These are phyloP conservation scores for Antheraea pernyi DNA, from an alignment of 1,140 invertebrate genomes.

Conservation along the genomic window DNA sequence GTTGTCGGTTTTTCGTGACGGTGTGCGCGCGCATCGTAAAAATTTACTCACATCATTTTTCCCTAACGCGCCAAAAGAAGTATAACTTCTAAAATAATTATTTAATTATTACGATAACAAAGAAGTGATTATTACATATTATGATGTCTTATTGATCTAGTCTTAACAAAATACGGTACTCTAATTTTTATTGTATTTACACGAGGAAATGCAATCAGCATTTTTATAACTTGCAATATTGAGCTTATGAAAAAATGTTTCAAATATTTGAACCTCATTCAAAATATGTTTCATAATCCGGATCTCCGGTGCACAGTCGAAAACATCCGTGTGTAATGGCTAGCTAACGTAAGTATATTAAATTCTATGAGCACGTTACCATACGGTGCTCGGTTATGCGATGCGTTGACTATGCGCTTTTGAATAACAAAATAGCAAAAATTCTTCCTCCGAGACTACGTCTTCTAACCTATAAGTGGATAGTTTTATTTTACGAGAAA, in stretches of 20 bases:
- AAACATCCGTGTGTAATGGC: constrained; percentile 1
- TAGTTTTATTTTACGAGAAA: background rate
- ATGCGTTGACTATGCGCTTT: background rate
- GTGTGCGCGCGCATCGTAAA: too few species aligned
- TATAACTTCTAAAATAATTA: too few species aligned
- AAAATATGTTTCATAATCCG: background rate
- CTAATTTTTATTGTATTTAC: background rate
- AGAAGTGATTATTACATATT: too few species aligned
- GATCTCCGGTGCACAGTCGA: background rate
- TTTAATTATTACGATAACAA: too few species aligned
- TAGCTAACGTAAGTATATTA: constrained; percentile 32
- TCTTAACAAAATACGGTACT: background rate
- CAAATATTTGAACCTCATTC: background rate
- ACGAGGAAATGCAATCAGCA: background rate
- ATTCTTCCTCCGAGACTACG: background rate
- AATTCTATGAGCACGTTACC: constrained; percentile 41
- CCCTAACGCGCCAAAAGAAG: too few species aligned
- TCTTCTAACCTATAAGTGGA: constrained; percentile 1
- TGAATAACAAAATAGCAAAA: constrained; percentile 7
- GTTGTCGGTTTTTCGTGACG: too few species aligned
- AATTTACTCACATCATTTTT: too few species aligned
- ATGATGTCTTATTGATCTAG: too few species aligned
- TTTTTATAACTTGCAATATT: background rate
- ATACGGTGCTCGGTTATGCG: constrained; percentile 17
- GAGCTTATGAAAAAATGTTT: background rate